Evolutionary conservation across 2,888 invertebrate genomes (phyloP), one percentile per base, ranked within the genome.

Genomic region (Polydesmus complanatus): DNA sequence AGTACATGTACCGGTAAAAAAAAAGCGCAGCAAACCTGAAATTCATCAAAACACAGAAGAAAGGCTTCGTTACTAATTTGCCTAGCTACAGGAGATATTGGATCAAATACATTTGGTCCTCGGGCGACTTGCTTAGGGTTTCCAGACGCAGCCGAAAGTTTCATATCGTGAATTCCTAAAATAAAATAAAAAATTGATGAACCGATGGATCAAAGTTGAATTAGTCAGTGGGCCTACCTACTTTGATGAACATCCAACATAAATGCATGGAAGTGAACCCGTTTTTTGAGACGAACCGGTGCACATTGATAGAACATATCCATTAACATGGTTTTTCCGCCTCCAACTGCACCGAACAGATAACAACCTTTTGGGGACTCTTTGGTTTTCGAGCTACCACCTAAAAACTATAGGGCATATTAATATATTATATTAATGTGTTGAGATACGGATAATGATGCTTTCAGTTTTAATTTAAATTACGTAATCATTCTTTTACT

Each of bases 281-380:
- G 79, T 64, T 72, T 69, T 67, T 80, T 80, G 55, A 69, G 69
- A 37, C 79, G 74, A 26, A 76, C 68, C n/a, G 69, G 65, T 72
- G 84, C 83, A 70, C 83, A 82, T 68, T 91, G 83, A 78, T 86
- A 92, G 77, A 98, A 97, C 69, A 98, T 77, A 77, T 98, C 97
- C 98, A 98, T 98, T 62, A 98, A 77, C 86, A 97, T 97, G 3
- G 98, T 98, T 79, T 98, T 98, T 53, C 98, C 98, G 68, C 92
- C 90, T 54, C 93, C 91, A 64, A 92, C 91, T 22, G 66, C 65
- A 14, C 67, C 67, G 64, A 86, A 83, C 62, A 94, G 82, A 70
- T 95, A 94, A 14, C 94, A 75, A 3, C 94, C 94, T 73, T 83
- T 83, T 1, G 88, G 87, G 3, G 55, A 56, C 23, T 64, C 63